Percentiles rank a stretch among this genome's conserved stretches.
Evolutionary conservation across 2,888 invertebrate genomes (phyloP).

Genomic region (Acrobasis repandana): DNA sequence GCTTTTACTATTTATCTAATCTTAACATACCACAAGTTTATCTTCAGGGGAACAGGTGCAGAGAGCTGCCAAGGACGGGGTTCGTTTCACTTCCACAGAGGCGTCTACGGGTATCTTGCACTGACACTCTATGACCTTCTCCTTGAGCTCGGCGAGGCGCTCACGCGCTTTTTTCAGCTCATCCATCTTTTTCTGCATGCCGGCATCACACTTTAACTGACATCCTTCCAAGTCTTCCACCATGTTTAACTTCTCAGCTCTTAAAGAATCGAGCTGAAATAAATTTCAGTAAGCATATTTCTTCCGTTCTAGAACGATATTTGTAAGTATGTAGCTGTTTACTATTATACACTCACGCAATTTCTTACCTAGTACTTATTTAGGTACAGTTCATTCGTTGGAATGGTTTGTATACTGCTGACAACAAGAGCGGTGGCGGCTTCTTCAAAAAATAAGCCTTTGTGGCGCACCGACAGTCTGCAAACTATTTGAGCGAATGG

Average conservation of each 20-base stretch:
- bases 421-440: too few species aligned
- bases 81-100: conserved; percentile 61
- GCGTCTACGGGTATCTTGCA: conserved; percentile 63
- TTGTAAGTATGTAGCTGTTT: too few species aligned
- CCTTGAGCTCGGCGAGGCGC: conserved; percentile 45
- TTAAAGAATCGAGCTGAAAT: conserved; percentile 52
- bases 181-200: conserved; percentile 49
- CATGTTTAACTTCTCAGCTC: conserved; percentile 52
- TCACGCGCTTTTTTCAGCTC: conserved; percentile 53
- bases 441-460: too few species aligned
- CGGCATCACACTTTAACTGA: conserved; percentile 52
- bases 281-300: not conserved
- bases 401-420: too few species aligned
- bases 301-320: too few species aligned
- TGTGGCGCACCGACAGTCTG: too few species aligned
- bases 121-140: conserved; percentile 58
- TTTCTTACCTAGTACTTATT: too few species aligned
- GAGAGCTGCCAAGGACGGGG: conserved; percentile 65
- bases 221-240: conserved; percentile 63
- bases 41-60: conserved; percentile 64
- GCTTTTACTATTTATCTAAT: too few species aligned
- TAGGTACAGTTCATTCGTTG: too few species aligned
- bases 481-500: too few species aligned
- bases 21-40: conserved; percentile 44
- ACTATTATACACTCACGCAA: too few species aligned